Evolutionary conservation across 2,797 vertebrate species (phyloP), one percentile per base, ranked within the genome.

Genomic region (Gymnothorax javanicus): DNA sequence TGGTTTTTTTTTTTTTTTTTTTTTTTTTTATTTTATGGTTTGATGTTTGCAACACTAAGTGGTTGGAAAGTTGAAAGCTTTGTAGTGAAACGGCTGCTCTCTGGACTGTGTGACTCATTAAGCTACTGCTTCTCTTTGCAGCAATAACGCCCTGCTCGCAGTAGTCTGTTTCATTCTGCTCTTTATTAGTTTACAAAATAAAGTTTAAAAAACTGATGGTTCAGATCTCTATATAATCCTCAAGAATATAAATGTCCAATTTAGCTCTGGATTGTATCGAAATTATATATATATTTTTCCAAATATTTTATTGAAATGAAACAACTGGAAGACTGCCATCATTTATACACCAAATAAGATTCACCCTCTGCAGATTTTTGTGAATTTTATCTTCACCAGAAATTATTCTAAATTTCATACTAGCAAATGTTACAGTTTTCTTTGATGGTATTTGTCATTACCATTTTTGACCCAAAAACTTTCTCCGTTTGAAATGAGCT

Each of bases 41-140:
- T 86, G 85, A 86, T 84, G 77, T 86, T 86, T 88, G 87, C 88
- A 91, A 95, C 94, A 95, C 95, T 95, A 96, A 93, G 94, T 92
- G 87, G 87, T 91, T 89, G 83, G 93, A 92, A 91, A 93, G 90
- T 94, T 90, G 67, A 58, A 92, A 87, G 75, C 86, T 89, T 91
- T 87, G 56, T 86, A 85, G 77, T 60, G 84, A 86, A 87, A 83
- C 90, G 87, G 88, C 89, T 87, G 81, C 84, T 86, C 62, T 87
- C 73, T 83, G n/a, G 9, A 64, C 81, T 43, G 33, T 43, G 33
- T 84, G 86, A 86, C 69, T 73, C 81, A 62, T 87, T 73, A 86
- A 62, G 60, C 83, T 84, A 82, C 82, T 71, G 88, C 85, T 85
- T 84, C 43, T 64, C 54, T 17, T 88, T 59, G 77, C 67, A 73